phyloP scores from a whole-genome alignment of 1,140 invertebrate genomes.

The Penaeus indicus region DNA sequence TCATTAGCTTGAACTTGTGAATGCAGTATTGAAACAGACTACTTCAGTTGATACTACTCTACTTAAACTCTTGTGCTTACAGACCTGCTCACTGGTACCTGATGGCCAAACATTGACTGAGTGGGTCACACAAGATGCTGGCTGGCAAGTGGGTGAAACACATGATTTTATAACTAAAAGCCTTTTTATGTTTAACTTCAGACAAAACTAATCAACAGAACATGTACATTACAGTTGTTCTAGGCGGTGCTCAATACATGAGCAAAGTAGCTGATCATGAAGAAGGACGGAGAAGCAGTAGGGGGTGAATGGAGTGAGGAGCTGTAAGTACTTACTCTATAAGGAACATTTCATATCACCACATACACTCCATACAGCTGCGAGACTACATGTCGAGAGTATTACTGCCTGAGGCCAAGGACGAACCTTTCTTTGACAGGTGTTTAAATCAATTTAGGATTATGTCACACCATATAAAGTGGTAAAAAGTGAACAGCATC shows the following conservation, averaged over 20 bases:
- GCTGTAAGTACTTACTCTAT: neutral
- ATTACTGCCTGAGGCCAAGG: too few relatives aligned
- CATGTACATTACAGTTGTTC: conserved; percentile 26
- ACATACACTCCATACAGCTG: too few relatives aligned
- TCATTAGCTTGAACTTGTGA: conserved; percentile 33
- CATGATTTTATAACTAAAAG: conserved; percentile 49
- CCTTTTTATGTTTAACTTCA: conserved; percentile 26
- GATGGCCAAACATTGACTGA: conserved; percentile 40
- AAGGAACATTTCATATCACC: too few relatives aligned
- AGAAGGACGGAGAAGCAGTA: conserved; percentile 1
- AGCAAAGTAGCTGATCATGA: neutral
- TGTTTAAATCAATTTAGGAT: too few relatives aligned
- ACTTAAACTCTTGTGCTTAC: conserved; percentile 42
- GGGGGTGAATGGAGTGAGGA: neutral
- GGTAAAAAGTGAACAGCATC: too few relatives aligned
- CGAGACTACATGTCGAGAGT: too few relatives aligned
- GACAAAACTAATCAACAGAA: conserved; percentile 31
- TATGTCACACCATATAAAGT: too few relatives aligned
- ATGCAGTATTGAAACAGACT: conserved; percentile 29
- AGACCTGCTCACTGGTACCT: conserved; percentile 45
- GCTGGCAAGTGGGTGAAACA: conserved; percentile 47
- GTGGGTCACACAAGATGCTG: conserved; percentile 47
- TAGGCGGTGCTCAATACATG: conserved; percentile 22
- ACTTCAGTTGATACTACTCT: conserved; percentile 36
- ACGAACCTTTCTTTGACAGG: too few relatives aligned